These are phyloP conservation scores for Hydrolagus colliei DNA, from an alignment of 2,797 vertebrate species.

Conservation along the genomic window DNA sequence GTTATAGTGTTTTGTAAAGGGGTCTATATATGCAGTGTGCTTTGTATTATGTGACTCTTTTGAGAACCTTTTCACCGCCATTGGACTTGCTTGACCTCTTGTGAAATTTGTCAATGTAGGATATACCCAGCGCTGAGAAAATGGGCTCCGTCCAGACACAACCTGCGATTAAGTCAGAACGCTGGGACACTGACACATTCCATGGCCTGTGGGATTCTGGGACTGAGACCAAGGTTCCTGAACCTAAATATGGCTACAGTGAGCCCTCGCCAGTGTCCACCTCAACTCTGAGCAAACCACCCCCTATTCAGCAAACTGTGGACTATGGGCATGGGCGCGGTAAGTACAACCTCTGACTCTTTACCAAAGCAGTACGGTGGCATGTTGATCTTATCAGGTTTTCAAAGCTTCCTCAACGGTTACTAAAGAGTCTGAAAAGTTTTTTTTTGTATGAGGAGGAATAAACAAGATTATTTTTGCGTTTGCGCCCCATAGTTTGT, in stretches of 20 bases:
- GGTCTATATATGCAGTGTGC: neutral
- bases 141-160: neutral
- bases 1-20: too few species aligned
- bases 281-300: conserved; percentile 53
- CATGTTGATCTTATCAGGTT: too few species aligned
- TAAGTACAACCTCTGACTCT: conserved; percentile 41
- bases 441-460: too few species aligned
- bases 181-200: conserved; percentile 69
- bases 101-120: neutral
- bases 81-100: neutral
- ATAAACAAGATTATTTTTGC: too few species aligned
- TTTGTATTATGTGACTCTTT: neutral
- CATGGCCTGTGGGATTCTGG: conserved; percentile 69
- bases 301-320: conserved; percentile 82
- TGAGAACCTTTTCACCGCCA: neutral
- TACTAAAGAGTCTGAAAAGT: too few species aligned
- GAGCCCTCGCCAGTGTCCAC: conserved; percentile 49
- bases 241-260: conserved; percentile 50
- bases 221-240: conserved; percentile 60
- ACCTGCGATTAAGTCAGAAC: conserved; percentile 40
- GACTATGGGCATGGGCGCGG: conserved; percentile 88
- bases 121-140: neutral
- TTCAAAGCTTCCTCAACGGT: too few species aligned
- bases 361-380: too few species aligned
- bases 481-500: too few species aligned